phyloP scores from a whole-genome alignment of 2,113 vertebrate species.

The Ammodramus savannarum region DNA sequence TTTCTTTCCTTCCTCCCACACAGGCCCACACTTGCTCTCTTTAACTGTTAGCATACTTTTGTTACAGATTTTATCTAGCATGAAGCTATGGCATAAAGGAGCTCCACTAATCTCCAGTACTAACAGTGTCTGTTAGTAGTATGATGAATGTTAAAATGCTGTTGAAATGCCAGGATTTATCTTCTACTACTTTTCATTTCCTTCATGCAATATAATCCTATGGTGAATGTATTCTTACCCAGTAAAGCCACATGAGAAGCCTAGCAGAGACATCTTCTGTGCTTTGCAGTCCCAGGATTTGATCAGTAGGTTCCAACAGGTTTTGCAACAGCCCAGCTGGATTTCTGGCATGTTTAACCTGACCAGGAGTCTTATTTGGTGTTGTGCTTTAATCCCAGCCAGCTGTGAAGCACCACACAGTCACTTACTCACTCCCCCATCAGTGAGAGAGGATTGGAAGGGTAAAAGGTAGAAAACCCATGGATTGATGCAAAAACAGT shows the following conservation, averaged over 20 bases:
- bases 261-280: background rate
- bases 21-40: background rate
- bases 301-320: background rate
- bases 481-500: background rate
- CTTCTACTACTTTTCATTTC: background rate
- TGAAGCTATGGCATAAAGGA: background rate
- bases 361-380: background rate
- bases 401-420: background rate
- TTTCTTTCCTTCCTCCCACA: background rate
- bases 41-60: background rate
- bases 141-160: background rate
- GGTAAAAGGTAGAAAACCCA: background rate
- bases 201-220: background rate
- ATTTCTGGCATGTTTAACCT: background rate
- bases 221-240: background rate
- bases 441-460: background rate
- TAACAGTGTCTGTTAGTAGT: background rate
- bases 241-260: background rate
- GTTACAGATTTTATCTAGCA: background rate
- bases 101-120: background rate
- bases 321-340: background rate
- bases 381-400: background rate
- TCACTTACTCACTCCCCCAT: fast-evolving
- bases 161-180: background rate
- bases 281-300: background rate